These are phyloP conservation scores for Maconellicoccus hirsutus DNA, from an alignment of 1,140 invertebrate genomes.

Conservation along the genomic window DNA sequence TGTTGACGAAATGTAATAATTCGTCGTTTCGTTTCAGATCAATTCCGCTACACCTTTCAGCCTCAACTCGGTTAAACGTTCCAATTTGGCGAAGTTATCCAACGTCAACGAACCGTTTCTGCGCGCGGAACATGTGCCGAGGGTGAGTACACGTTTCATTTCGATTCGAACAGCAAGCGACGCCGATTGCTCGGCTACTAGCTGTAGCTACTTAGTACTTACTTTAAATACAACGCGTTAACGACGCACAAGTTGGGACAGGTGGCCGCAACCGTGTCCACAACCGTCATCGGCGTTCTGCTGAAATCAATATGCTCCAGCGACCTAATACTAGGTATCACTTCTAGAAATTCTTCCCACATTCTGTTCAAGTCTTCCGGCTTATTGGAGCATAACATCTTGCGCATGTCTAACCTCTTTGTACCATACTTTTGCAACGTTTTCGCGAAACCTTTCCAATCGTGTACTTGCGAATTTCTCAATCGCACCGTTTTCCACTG, in stretches of 20 bases:
- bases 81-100: slow-evolving; percentile 41
- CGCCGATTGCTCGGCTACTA: neutral
- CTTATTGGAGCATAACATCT: slow-evolving; percentile 52
- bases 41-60: slow-evolving; percentile 51
- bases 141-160: too few relatives aligned
- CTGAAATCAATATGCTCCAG: slow-evolving; percentile 50
- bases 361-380: slow-evolving; percentile 41
- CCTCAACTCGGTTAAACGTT: slow-evolving; percentile 48
- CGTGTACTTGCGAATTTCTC: slow-evolving; percentile 64
- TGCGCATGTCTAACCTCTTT: slow-evolving; percentile 53
- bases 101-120: slow-evolving; percentile 41
- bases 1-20: neutral
- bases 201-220: neutral
- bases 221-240: slow-evolving; percentile 26
- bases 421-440: slow-evolving; percentile 49
- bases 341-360: slow-evolving; percentile 54
- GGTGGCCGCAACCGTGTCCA: slow-evolving; percentile 49
- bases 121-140: slow-evolving; percentile 34
- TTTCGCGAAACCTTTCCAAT: slow-evolving; percentile 57
- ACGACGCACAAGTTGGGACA: slow-evolving; percentile 23
- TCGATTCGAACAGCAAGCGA: neutral
- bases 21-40: slow-evolving; percentile 38
- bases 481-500: slow-evolving; percentile 61
- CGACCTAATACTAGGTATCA: slow-evolving; percentile 48
- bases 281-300: slow-evolving; percentile 54